Conservation (phyloP, 2,888 invertebrate genomes). For the Cosmopolites sordidus region DNA sequence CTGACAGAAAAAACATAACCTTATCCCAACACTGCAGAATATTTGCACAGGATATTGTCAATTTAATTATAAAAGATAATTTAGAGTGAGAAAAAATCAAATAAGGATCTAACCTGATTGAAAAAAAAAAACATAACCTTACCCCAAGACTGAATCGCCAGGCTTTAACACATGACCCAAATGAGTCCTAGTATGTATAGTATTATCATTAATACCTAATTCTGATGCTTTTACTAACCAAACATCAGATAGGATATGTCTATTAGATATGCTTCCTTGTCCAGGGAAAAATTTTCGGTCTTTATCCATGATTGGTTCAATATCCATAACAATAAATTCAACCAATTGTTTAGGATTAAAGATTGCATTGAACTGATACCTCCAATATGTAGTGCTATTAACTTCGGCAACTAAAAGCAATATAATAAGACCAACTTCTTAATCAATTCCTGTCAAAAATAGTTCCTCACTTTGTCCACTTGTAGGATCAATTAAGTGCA, state of each 20-base stretch:
- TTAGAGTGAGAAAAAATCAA: too few species aligned
- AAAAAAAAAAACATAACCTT: too few species aligned
- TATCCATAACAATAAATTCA: constrained; percentile 93
- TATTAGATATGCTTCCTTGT: constrained; percentile 80
- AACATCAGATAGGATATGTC: constrained; percentile 86
- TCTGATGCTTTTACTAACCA: constrained; percentile 90
- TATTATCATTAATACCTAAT: constrained; percentile 75
- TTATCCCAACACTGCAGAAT: too few species aligned
- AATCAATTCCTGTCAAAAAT: too few species aligned
- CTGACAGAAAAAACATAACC: too few species aligned
- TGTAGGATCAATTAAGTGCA: constrained; percentile 90
- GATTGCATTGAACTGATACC: constrained; percentile 79
- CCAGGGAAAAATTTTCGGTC: constrained; percentile 79
- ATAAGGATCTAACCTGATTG: too few species aligned
- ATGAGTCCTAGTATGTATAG: constrained; percentile 86
- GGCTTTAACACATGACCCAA: constrained; percentile 88
- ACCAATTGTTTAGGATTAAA: constrained; percentile 87
- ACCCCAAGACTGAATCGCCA: constrained; percentile 92
- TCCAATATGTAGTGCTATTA: constrained; percentile 74
- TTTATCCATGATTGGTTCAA: constrained; percentile 72
- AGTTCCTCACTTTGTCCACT: constrained; percentile 73
- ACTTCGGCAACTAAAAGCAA: constrained; percentile 73
- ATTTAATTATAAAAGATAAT: too few species aligned
- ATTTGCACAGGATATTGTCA: too few species aligned
- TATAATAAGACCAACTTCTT: too few species aligned